Evolutionary conservation across 2,113 vertebrate genomes (phyloP).

Genomic region (Lucifuga dentata): DNA sequence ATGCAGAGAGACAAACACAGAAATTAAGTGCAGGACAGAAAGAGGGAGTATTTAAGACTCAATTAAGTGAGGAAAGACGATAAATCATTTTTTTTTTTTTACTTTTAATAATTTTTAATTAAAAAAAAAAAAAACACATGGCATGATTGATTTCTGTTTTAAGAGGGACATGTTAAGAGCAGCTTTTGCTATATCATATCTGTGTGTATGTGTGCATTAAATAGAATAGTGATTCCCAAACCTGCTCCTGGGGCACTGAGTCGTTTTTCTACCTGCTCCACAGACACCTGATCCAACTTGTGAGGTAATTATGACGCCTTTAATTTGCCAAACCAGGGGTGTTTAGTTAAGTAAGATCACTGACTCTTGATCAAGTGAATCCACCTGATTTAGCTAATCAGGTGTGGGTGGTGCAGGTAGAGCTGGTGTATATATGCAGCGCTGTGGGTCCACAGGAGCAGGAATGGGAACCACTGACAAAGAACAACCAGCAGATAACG

Average conservation of each 20-base stretch:
- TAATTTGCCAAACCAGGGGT: too few relatives aligned
- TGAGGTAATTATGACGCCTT: too few relatives aligned
- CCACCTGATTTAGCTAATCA: too few relatives aligned
- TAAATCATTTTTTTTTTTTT: constrained; percentile 1
- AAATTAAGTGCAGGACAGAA: not conserved
- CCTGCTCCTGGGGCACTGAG: too few relatives aligned
- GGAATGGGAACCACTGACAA: not conserved
- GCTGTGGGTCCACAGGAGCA: not conserved
- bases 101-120: constrained; percentile 25
- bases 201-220: constrained; percentile 9
- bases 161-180: constrained; percentile 52
- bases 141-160: constrained; percentile 39
- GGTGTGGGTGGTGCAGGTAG: too few relatives aligned
- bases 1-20: constrained; percentile 13
- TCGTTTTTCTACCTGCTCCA: too few relatives aligned
- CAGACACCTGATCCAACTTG: too few relatives aligned
- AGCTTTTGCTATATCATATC: constrained; percentile 42
- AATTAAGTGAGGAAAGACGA: constrained; percentile 21
- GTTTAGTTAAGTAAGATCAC: too few relatives aligned
- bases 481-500: constrained; percentile 61
- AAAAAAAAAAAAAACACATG: constrained; percentile 44
- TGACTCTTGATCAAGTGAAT: too few relatives aligned
- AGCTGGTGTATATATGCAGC: not conserved
- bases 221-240: not conserved
- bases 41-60: not conserved